Percentiles rank a stretch among this genome's conserved stretches.
These are phyloP conservation scores for Nycticorax nycticorax DNA, from an alignment of 2,113 vertebrate species.

Conservation along the genomic window DNA sequence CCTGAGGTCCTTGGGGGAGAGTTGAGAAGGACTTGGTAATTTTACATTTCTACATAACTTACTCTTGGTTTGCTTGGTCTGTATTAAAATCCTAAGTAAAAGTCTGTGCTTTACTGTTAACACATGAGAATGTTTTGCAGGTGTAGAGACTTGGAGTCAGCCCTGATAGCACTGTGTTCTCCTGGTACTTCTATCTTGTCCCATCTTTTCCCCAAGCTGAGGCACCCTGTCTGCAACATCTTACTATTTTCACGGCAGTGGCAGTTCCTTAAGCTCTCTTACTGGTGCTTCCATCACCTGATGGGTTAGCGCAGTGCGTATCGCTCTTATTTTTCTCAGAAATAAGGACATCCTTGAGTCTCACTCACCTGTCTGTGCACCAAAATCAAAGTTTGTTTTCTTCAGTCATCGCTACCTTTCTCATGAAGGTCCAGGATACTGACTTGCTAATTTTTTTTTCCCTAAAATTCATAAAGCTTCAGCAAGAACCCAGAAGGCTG, in stretches of 20 bases:
- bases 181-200: slow-evolving; percentile 1
- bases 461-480: not conserved
- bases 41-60: not conserved
- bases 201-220: not conserved
- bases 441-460: not conserved
- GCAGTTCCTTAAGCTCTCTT: not conserved
- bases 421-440: not conserved
- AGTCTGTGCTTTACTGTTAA: not conserved
- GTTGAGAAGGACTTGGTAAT: not conserved
- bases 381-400: not conserved
- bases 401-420: not conserved
- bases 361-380: not conserved
- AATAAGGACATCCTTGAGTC: not conserved
- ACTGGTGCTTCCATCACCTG: slow-evolving; percentile 5
- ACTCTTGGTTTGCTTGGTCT: not conserved
- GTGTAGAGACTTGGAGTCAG: slow-evolving; percentile 35
- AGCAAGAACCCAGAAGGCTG: not conserved
- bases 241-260: slow-evolving; percentile 15
- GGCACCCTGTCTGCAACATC: slow-evolving; percentile 32
- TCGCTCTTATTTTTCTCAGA: not conserved
- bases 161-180: slow-evolving; percentile 7
- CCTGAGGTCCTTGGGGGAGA: not conserved
- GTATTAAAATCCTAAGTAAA: not conserved
- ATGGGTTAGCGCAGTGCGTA: not conserved
- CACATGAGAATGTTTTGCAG: slow-evolving; percentile 1